Evolutionary conservation across 2,113 vertebrate species (phyloP).

Genomic region (Megaceryle maxima): DNA sequence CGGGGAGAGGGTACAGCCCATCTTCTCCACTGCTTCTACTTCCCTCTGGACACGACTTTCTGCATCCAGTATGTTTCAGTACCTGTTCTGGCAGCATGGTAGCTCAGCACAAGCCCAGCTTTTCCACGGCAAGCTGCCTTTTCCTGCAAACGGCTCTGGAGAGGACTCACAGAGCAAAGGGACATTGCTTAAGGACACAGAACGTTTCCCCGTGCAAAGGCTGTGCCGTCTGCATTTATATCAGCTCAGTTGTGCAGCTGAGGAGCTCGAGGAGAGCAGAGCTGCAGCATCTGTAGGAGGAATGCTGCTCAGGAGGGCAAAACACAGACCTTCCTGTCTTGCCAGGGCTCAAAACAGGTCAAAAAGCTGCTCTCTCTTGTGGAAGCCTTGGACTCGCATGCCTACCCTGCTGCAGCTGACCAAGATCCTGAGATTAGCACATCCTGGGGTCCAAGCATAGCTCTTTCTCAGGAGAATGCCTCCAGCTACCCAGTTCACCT

Average conservation of each 20-base stretch:
- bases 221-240: fast-evolving
- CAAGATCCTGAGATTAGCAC: fast-evolving
- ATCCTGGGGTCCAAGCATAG: fast-evolving
- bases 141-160: not conserved
- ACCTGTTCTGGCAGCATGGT: not conserved
- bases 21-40: not conserved
- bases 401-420: not conserved
- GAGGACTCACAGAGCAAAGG: not conserved
- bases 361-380: too few species aligned
- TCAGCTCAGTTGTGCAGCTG: not conserved
- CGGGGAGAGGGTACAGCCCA: fast-evolving
- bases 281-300: not conserved
- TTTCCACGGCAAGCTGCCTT: not conserved
- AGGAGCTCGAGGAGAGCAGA: not conserved
- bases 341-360: not conserved
- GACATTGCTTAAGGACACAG: not conserved
- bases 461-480: not conserved
- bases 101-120: not conserved
- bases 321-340: not conserved
- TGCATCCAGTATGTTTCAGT: not conserved
- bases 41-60: not conserved
- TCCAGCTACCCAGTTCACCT: not conserved
- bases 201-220: too few species aligned
- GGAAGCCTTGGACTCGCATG: not conserved
- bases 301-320: too few species aligned